Evolutionary conservation across 2,888 invertebrate genomes (phyloP).

Genomic region (Andrena haemorrhoa): DNA sequence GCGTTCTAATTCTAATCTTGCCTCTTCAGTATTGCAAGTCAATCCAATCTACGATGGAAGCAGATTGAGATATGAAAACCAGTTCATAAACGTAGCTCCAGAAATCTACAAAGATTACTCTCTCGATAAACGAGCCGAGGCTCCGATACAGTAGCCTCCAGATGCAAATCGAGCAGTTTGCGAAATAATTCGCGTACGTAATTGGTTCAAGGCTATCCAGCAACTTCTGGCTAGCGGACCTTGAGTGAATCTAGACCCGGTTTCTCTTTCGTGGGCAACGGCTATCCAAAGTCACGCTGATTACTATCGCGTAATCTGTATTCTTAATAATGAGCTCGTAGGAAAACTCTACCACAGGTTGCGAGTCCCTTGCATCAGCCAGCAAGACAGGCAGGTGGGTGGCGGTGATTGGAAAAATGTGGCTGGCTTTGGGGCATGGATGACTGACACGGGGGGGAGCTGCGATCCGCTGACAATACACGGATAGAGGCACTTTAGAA

Average conservation of each 20-base stretch:
- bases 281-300: constrained; percentile 34
- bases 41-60: background rate
- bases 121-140: constrained; percentile 8
- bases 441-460: constrained; percentile 9
- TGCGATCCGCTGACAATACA: constrained; percentile 28
- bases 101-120: constrained; percentile 28
- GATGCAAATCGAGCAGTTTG: constrained; percentile 56
- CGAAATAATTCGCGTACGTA: constrained; percentile 69
- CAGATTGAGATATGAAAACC: background rate
- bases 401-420: constrained; percentile 1
- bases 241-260: constrained; percentile 16
- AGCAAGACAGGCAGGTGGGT: background rate
- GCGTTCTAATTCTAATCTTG: too few species aligned
- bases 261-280: constrained; percentile 10
- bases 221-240: constrained; percentile 43
- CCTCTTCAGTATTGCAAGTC: background rate
- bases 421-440: constrained; percentile 6
- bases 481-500: constrained; percentile 13
- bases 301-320: constrained; percentile 16
- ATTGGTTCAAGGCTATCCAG: constrained; percentile 73
- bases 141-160: constrained; percentile 24
- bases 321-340: too few species aligned
- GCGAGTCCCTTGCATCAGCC: background rate
- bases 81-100: background rate
- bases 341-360: background rate